Base-by-base conservation (phyloP, 2,888 invertebrate species). In the Ornithoptera priamus region DNA sequence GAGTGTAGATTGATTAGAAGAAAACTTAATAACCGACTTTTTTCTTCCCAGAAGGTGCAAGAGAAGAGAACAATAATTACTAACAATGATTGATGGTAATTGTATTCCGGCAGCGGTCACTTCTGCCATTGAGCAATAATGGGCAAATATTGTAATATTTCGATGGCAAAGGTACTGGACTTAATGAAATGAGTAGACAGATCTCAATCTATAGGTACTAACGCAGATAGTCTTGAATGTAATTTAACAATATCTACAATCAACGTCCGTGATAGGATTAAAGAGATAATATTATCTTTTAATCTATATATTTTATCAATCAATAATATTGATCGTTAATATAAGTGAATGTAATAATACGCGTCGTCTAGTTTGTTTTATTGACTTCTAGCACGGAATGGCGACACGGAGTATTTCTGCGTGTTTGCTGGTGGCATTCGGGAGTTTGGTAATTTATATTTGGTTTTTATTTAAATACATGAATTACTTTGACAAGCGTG, bases 401-500 rank as follows among this genome's bases (percentile, higher is more conserved):
- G 74, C 67, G 64, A 75, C 75, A 76, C 78, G 77, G 81, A 67
- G 77, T 69, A 76, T 76, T 68, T 73, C 81, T 68, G 77, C 82
- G 75, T 76, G 78, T 66, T 71, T 84, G 20, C 74, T 77, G 71
- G 72, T 79, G 15, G 36, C 78, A 6, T 77, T 76, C 60, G 80
- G 77, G n/a, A 71, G 71, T 57, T 76, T 75, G 85, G 85, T 85
- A 82, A 77, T 70, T 73, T 61, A 65, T 66, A 62, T 39, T 56
- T 56, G 18, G 5, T 56, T n/a, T 56, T 56, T 8, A 56, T 56
- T 46, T 46, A 1, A 46, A 15, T 15, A 46, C 15, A 46, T 46
- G 15, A 1, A 15, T 46, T 15, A 46, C 46, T 46, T 46, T 46
- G 46, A 4, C 15, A 12, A 17, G 3, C 12, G 12, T 46, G 46